Percentiles rank a stretch among this genome's conserved stretches.
Conservation (phyloP, 2,888 invertebrate genomes). For the Ashinkailepas kermadecensis region DNA sequence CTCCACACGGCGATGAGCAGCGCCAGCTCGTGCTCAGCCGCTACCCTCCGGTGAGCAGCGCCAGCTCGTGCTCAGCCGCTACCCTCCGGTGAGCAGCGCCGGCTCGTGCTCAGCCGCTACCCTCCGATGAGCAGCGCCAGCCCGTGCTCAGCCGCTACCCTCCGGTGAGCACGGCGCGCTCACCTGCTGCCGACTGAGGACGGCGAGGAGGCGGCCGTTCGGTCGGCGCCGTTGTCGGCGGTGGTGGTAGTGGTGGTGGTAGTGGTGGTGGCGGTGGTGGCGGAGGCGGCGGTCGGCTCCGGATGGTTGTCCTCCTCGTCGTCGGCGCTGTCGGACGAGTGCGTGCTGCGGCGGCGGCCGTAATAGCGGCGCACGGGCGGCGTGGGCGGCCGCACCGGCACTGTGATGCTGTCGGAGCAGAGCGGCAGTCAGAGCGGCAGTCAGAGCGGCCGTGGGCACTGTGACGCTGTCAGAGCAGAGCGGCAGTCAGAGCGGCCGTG, state of each 20-base stretch:
- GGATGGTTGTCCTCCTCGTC: not conserved
- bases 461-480: conserved; percentile 15
- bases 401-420: conserved; percentile 42
- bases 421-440: not conserved
- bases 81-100: not conserved
- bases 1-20: not conserved
- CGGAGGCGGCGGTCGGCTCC: too few relatives aligned
- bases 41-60: not conserved
- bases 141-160: not conserved
- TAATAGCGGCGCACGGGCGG: conserved; percentile 60
- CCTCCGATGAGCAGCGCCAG: not conserved
- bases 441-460: not conserved
- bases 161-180: conserved; percentile 2
- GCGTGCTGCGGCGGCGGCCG: conserved; percentile 27
- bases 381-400: conserved; percentile 77
- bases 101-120: not conserved
- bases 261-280: not conserved
- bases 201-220: conserved; percentile 23
- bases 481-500: conserved; percentile 39
- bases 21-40: not conserved
- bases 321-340: conserved; percentile 13
- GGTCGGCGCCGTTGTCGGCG: not conserved
- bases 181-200: conserved; percentile 26
- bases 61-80: not conserved
- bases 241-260: not conserved